phyloP scores from a whole-genome alignment of 1,140 invertebrate species.

The Glomeris maerens region DNA sequence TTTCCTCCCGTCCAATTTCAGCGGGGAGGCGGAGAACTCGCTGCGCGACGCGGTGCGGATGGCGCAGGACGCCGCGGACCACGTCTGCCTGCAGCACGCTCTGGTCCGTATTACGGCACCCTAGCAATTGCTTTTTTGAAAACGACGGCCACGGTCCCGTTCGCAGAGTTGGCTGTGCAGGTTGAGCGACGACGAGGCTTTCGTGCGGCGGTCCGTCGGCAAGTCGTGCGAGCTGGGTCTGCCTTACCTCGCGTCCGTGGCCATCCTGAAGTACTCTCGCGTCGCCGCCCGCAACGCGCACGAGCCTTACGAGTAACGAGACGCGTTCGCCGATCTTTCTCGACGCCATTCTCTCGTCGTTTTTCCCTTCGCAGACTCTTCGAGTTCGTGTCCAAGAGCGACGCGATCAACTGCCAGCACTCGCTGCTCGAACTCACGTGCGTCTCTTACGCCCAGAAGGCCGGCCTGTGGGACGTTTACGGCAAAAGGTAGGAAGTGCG shows the following conservation, averaged over 20 bases:
- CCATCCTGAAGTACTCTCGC: conserved; percentile 45
- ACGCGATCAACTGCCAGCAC: conserved; percentile 68
- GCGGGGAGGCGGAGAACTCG: conserved; percentile 57
- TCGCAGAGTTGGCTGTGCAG: conserved; percentile 31
- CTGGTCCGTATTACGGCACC: conserved; percentile 33
- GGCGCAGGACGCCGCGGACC: conserved; percentile 74
- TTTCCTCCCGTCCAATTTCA: conserved; percentile 28
- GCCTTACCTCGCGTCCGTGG: conserved; percentile 46
- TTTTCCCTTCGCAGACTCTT: conserved; percentile 32
- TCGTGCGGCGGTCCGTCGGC: conserved; percentile 42
- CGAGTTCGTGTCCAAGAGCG: conserved; percentile 64
- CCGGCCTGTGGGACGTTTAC: conserved; percentile 70
- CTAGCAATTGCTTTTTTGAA: not conserved
- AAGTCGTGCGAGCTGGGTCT: conserved; percentile 44
- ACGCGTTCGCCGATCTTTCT: not conserved
- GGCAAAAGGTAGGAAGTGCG: conserved; percentile 52
- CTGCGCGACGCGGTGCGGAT: conserved; percentile 69
- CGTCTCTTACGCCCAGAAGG: conserved; percentile 58
- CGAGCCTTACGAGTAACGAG: conserved; percentile 26
- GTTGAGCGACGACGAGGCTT: conserved; percentile 29
- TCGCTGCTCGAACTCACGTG: conserved; percentile 64
- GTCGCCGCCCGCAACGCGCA: conserved; percentile 24
- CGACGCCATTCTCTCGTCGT: not conserved
- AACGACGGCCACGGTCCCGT: not conserved
- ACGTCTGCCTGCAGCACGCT: conserved; percentile 67